Evolutionary conservation across 2,888 invertebrate genomes (phyloP).

Genomic region (Cantharis flavilabris): DNA sequence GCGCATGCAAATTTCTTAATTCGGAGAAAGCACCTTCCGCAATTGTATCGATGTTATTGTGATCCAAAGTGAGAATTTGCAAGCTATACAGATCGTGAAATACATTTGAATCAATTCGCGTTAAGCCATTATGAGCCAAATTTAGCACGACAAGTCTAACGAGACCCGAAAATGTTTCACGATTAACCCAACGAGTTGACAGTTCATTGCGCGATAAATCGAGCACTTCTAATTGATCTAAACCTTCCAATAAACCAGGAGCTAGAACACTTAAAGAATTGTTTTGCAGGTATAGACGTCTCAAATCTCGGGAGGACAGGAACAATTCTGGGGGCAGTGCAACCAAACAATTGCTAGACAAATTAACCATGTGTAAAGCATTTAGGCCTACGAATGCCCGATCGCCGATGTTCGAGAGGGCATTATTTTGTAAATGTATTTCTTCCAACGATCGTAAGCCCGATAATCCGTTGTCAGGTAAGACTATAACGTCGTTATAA

Average conservation of each 20-base stretch:
- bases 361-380: slow-evolving; percentile 72
- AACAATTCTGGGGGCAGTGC: slow-evolving; percentile 80
- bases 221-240: slow-evolving; percentile 73
- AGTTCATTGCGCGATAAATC: slow-evolving; percentile 77
- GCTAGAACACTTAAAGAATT: slow-evolving; percentile 77
- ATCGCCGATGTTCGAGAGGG: slow-evolving; percentile 73
- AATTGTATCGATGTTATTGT: slow-evolving; percentile 71
- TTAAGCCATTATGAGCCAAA: slow-evolving; percentile 73
- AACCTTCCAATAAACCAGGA: slow-evolving; percentile 73
- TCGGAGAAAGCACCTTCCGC: slow-evolving; percentile 76
- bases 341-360: slow-evolving; percentile 78
- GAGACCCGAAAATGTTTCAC: slow-evolving; percentile 76
- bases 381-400: slow-evolving; percentile 73
- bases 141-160: slow-evolving; percentile 76
- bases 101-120: slow-evolving; percentile 70
- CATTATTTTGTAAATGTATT: slow-evolving; percentile 76
- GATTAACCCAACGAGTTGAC: slow-evolving; percentile 77
- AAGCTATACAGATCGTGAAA: slow-evolving; percentile 77
- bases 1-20: slow-evolving; percentile 75
- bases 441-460: slow-evolving; percentile 71
- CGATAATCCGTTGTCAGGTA: slow-evolving; percentile 74
- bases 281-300: slow-evolving; percentile 75
- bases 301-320: slow-evolving; percentile 71
- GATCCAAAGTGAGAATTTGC: slow-evolving; percentile 75
- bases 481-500: slow-evolving; percentile 70